Base-by-base conservation (phyloP, 2,113 vertebrate genomes). In the Anguilla japonica region DNA sequence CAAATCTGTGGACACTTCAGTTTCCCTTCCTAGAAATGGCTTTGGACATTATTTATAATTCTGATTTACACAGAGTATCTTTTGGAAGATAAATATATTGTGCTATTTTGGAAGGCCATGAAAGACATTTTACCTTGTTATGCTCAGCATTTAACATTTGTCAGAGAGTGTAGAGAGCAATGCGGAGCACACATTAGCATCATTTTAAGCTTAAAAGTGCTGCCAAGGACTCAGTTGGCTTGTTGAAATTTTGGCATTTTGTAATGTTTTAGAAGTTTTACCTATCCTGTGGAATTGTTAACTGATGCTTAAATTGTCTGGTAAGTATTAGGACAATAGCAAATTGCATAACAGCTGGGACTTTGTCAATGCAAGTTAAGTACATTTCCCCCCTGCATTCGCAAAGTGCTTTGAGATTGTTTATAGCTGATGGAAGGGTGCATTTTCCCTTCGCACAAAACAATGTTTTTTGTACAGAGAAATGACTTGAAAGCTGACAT, bases 281-380 rank as follows among this genome's bases (percentile, higher is more conserved):
- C 95, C 96, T 97, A 96, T 97, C 96, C 95, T 96, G 96, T 96
- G 95, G 96, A 96, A 97, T 96, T 96, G 96, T 96, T 96, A 96
- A 96, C 96, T 96, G 96, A 96, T 96, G 96, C 95, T 96, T 95
- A 97, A 97, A 97, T 97, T 96, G 96, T 93, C 96, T 96, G 96
- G 95, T 96, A 97, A 97, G 96, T 97, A 97, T 97, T 97, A 97
- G 96, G 96, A 97, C 96, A 97, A 97, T 96, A 96, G 96, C 95
- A 96, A 34, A 96, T 96, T 96, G 95, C 95, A 91, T 95, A 96
- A 96, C 96, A 97, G 95, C 95, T 96, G 95, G 94, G 95, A 97
- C 94, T 96, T 96, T 97, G 96, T 96, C 96, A 97, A 96, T 96
- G 96, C 96, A 96, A 96, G 96, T 96, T 96, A 96, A 96, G 95